Percentiles rank a stretch among this genome's conserved stretches.
These are phyloP conservation scores for Natrix natrix DNA, from an alignment of 2,797 vertebrate species.

Conservation along the genomic window DNA sequence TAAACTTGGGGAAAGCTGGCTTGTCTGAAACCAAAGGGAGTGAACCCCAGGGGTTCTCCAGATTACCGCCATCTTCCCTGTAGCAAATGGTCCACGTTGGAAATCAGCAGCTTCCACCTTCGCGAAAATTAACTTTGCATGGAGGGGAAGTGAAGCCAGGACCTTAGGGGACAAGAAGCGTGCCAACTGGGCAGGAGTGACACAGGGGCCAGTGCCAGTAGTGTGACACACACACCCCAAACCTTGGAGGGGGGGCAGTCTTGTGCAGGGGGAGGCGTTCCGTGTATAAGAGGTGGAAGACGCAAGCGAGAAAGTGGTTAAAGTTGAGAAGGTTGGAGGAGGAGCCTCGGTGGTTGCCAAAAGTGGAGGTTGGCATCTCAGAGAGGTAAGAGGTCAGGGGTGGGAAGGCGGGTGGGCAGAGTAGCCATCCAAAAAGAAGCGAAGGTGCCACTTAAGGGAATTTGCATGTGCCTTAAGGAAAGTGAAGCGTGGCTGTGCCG, in stretches of 20 bases:
- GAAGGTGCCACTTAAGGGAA: not conserved
- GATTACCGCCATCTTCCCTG: not conserved
- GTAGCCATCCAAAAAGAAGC: not conserved
- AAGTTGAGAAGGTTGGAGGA: not conserved
- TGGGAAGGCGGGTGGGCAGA: not conserved
- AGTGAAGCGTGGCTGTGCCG: not conserved
- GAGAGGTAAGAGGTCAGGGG: not conserved
- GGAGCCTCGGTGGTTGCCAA: not conserved
- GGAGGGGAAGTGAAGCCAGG: not conserved
- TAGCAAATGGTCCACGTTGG: not conserved
- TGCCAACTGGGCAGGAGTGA: not conserved
- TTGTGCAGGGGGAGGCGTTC: not conserved
- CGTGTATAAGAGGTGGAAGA: too few species aligned
- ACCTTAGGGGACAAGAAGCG: accelerated
- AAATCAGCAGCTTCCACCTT: not conserved
- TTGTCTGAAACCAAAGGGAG: not conserved
- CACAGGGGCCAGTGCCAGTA: not conserved
- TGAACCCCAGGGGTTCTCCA: not conserved
- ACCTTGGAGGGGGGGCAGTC: too few species aligned
- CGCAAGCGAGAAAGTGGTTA: not conserved
- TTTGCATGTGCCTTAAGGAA: not conserved
- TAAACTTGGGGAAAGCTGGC: not conserved
- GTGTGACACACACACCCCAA: not conserved
- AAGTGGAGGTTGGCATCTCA: not conserved
- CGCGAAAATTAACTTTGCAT: not conserved